These are phyloP conservation scores for Enoplolaimus lenunculus DNA, from an alignment of 2,888 invertebrate genomes.

Conservation along the genomic window DNA sequence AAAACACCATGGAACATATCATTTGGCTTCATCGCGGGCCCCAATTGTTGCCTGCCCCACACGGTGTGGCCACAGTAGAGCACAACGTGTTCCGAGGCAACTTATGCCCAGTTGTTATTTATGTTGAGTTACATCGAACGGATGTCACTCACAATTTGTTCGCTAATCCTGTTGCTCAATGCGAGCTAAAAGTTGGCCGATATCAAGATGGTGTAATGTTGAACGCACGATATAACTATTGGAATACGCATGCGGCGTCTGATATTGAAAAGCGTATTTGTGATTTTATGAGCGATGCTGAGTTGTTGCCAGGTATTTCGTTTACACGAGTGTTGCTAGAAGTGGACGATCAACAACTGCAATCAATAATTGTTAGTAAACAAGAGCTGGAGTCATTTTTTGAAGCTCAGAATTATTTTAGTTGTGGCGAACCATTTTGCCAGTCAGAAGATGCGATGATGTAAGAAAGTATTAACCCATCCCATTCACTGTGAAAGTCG, in stretches of 20 bases:
- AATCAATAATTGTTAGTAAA: too few species aligned
- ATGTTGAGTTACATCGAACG: background rate
- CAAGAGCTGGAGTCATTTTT: too few species aligned
- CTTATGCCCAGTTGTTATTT: background rate
- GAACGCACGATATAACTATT: constrained; percentile 16
- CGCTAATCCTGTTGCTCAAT: constrained; percentile 16
- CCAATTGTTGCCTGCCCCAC: background rate
- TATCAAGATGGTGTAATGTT: constrained; percentile 1
- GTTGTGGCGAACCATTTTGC: too few species aligned
- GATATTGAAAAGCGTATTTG: constrained; percentile 5
- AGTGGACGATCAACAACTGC: too few species aligned
- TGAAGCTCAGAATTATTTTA: too few species aligned
- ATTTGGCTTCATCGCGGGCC: background rate
- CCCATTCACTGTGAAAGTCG: too few species aligned
- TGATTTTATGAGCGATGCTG: constrained; percentile 15
- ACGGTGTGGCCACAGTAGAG: background rate
- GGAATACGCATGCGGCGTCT: background rate
- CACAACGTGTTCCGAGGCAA: background rate
- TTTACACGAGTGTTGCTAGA: too few species aligned
- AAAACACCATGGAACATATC: constrained; percentile 15
- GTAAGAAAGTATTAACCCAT: too few species aligned
- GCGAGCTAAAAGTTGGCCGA: constrained; percentile 13
- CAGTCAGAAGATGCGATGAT: too few species aligned
- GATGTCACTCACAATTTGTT: background rate
- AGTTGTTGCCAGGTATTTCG: constrained; percentile 10